These are phyloP conservation scores for Lithophane socia DNA, from an alignment of 2,888 invertebrate genomes.

Conservation along the genomic window DNA sequence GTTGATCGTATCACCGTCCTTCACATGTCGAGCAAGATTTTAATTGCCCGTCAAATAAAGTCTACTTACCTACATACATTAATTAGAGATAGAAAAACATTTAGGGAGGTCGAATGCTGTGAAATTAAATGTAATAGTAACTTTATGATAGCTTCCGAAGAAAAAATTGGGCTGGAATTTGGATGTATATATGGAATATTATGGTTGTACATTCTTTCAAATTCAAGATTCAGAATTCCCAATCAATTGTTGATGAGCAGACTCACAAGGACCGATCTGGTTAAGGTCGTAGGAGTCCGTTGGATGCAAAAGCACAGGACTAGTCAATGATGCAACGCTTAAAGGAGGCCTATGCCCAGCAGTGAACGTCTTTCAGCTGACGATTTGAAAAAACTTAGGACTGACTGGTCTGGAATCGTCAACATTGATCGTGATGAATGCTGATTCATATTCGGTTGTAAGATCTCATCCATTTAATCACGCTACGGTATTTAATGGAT, in stretches of 20 bases:
- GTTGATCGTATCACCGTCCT: slow-evolving; percentile 59
- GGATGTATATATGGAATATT: background rate
- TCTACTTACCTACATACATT: slow-evolving; percentile 63
- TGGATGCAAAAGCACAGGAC: background rate
- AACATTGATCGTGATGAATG: slow-evolving; percentile 16
- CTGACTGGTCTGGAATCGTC: background rate
- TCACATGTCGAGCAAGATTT: slow-evolving; percentile 61
- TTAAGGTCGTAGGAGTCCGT: too few species aligned
- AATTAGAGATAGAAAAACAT: slow-evolving; percentile 37
- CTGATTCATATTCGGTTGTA: slow-evolving; percentile 14
- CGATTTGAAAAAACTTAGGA: background rate
- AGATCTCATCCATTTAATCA: slow-evolving; percentile 35
- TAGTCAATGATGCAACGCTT: background rate
- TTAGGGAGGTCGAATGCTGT: slow-evolving; percentile 41
- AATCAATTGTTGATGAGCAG: background rate
- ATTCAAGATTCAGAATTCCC: too few species aligned
- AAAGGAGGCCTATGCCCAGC: background rate
- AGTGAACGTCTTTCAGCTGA: background rate
- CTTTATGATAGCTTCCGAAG: slow-evolving; percentile 4
- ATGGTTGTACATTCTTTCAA: background rate
- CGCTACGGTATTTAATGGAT: slow-evolving; percentile 18
- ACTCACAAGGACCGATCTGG: background rate
- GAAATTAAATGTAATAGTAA: slow-evolving; percentile 33
- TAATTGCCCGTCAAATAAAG: slow-evolving; percentile 62
- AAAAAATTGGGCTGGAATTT: background rate